Evolutionary conservation across 2,888 invertebrate species (phyloP).

Genomic region (Sinhomidia bicolor): DNA sequence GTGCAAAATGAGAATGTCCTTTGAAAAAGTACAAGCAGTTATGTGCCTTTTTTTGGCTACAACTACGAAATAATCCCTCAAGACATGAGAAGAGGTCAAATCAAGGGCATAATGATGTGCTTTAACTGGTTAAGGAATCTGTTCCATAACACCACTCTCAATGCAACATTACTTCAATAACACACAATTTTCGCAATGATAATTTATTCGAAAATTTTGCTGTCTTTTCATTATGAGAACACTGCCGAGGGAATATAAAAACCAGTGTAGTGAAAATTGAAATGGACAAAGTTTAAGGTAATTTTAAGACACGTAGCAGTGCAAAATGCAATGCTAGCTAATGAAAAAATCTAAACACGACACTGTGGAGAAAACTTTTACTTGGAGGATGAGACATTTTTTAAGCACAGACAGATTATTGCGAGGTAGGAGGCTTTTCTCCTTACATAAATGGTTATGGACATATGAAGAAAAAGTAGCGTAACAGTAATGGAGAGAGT

Average conservation of each 20-base stretch:
- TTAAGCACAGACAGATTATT: background rate
- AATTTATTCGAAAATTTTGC: constrained; percentile 23
- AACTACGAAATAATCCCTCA: constrained; percentile 14
- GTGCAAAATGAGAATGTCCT: background rate
- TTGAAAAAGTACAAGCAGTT: background rate
- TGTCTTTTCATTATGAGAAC: constrained; percentile 13
- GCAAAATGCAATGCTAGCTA: background rate
- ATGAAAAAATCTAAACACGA: constrained; percentile 40
- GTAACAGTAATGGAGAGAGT: background rate
- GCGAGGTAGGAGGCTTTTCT: background rate
- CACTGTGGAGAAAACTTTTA: background rate
- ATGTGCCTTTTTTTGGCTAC: background rate
- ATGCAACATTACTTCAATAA: background rate
- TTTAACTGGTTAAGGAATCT: background rate
- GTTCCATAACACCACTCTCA: background rate
- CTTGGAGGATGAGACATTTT: background rate
- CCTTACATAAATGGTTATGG: background rate
- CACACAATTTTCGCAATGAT: background rate
- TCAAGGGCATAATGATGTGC: constrained; percentile 41
- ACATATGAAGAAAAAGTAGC: background rate
- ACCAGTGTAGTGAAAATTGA: constrained; percentile 9
- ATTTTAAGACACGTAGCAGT: constrained; percentile 31
- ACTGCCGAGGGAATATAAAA: constrained; percentile 1
- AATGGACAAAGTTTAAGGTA: constrained; percentile 44
- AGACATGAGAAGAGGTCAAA: constrained; percentile 49